phyloP scores from a whole-genome alignment of 2,113 vertebrate species.

The Xerus inauris region DNA sequence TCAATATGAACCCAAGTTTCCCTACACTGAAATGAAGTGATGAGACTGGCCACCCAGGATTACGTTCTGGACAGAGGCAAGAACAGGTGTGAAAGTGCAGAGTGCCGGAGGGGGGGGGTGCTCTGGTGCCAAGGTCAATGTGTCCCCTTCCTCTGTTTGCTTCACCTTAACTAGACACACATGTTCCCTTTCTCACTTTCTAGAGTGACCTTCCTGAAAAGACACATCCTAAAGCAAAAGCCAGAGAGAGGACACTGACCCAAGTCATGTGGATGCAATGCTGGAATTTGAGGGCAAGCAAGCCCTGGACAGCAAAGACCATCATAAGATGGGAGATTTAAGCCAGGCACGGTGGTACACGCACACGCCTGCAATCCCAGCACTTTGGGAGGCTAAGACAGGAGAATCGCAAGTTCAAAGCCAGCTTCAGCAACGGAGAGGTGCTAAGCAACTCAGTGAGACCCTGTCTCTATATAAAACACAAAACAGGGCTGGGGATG shows the following conservation, averaged over 20 bases:
- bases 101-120: background rate
- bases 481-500: no score
- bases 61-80: background rate
- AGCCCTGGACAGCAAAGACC: background rate
- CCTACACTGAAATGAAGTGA: background rate
- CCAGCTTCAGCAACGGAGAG: no score
- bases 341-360: no score
- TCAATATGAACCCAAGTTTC: background rate
- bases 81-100: no score
- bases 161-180: background rate
- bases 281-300: background rate
- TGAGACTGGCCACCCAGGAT: background rate
- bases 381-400: no score
- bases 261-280: accelerated
- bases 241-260: background rate
- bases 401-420: no score
- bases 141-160: background rate
- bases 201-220: background rate
- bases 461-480: no score
- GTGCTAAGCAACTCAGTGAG: no score
- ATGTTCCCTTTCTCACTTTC: background rate
- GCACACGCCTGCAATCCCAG: no score
- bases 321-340: background rate
- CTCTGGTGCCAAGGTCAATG: background rate
- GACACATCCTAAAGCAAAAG: background rate